Evolutionary conservation across 2,797 vertebrate genomes (phyloP).

Genomic region (Serranus cabrilla): DNA sequence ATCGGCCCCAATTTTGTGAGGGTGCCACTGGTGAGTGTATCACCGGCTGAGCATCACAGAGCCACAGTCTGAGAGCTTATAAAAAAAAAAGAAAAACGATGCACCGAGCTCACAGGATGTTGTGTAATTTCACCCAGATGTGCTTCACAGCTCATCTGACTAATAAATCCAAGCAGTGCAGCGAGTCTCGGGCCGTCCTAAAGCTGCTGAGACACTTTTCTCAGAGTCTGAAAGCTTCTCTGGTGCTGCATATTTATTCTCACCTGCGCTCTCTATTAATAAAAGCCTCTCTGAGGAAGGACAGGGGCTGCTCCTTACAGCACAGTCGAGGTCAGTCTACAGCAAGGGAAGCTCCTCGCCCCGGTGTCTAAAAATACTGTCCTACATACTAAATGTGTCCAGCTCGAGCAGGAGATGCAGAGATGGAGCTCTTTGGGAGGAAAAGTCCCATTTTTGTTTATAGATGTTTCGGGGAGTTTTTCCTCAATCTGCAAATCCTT

Average conservation of each 20-base stretch:
- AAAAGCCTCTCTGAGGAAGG: constrained; percentile 34
- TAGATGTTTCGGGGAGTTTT: constrained; percentile 12
- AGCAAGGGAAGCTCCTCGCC: constrained; percentile 66
- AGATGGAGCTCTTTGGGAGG: not conserved
- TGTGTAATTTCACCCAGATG: constrained; percentile 83
- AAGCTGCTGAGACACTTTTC: constrained; percentile 35
- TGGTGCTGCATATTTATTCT: constrained; percentile 14
- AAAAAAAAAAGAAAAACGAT: constrained; percentile 16
- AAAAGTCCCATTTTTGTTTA: not conserved
- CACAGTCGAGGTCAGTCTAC: constrained; percentile 62
- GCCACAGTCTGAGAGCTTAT: constrained; percentile 40
- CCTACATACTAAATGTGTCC: constrained; percentile 75
- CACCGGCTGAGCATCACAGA: constrained; percentile 39
- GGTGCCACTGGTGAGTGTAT: constrained; percentile 42
- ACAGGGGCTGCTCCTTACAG: constrained; percentile 54
- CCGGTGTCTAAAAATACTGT: constrained; percentile 84
- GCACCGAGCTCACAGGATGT: constrained; percentile 70
- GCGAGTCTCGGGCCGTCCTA: constrained; percentile 13
- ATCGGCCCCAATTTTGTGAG: constrained; percentile 47
- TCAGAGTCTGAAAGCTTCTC: constrained; percentile 27
- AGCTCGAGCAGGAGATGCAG: constrained; percentile 16
- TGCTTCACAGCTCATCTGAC: constrained; percentile 66
- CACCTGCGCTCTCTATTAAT: constrained; percentile 68
- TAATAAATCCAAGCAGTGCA: constrained; percentile 66
- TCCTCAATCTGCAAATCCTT: constrained; percentile 22